Evolutionary conservation across 2,797 vertebrate species (phyloP).

Genomic region (Sus cebifrons): DNA sequence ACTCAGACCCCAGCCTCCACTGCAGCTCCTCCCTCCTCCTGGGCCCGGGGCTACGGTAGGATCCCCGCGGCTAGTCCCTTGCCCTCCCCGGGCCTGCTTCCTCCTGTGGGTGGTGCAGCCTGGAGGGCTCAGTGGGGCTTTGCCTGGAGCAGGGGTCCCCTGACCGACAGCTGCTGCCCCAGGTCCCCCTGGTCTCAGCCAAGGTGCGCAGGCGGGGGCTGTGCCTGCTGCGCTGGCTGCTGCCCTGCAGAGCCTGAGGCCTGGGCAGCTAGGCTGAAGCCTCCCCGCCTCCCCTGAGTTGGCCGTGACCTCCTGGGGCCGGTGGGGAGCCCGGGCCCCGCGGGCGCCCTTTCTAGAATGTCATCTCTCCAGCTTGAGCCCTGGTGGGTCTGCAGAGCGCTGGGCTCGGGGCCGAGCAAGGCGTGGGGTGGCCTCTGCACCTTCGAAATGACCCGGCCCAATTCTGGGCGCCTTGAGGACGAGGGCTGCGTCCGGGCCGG

Average conservation of each 20-base stretch:
- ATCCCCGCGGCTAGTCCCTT: accelerated
- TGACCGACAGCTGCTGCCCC: not conserved
- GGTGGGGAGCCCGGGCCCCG: not conserved
- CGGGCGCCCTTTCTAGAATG: not conserved
- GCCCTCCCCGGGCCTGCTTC: not conserved
- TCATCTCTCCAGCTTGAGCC: accelerated
- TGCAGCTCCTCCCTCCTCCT: accelerated
- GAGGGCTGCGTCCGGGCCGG: not conserved
- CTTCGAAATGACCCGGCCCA: accelerated
- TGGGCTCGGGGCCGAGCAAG: not conserved
- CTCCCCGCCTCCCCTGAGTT: accelerated
- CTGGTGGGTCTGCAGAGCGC: accelerated
- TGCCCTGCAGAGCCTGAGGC: not conserved
- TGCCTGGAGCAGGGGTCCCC: not conserved
- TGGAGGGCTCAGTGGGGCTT: accelerated
- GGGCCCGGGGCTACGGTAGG: accelerated
- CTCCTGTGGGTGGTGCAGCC: not conserved
- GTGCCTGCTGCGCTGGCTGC: no score
- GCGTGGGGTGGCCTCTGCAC: not conserved
- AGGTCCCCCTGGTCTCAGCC: not conserved
- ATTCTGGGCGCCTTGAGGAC: accelerated
- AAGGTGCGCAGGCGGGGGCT: not conserved
- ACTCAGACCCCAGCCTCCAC: not conserved
- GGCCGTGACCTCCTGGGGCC: accelerated
- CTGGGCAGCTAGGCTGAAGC: not conserved